Evolutionary conservation across 2,888 invertebrate genomes (phyloP).

Genomic region (Ochlodes sylvanus): DNA sequence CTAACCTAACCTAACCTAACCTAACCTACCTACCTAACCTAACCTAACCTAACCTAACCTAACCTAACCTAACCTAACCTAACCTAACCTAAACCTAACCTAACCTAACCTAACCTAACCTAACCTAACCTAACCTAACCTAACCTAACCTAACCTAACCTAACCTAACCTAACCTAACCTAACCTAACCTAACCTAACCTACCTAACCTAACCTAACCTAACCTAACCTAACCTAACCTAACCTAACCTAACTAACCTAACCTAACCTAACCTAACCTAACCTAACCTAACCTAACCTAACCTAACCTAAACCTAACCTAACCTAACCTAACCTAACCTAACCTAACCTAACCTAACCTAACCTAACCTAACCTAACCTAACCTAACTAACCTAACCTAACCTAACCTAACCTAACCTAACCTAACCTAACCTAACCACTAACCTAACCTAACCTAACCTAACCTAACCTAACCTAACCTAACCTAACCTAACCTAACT

Average conservation of each 20-base stretch:
- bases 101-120: constrained; percentile 38
- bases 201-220: too few relatives aligned
- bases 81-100: constrained; percentile 11
- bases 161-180: constrained; percentile 43
- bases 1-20: too few relatives aligned
- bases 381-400: constrained; percentile 41
- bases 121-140: constrained; percentile 42
- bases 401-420: constrained; percentile 41
- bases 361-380: constrained; percentile 41
- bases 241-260: constrained; percentile 28
- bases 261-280: constrained; percentile 2
- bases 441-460: constrained; percentile 42
- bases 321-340: constrained; percentile 41
- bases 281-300: constrained; percentile 31
- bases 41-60: constrained; percentile 32
- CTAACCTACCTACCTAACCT: too few relatives aligned
- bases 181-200: constrained; percentile 36
- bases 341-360: constrained; percentile 41
- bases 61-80: not conserved
- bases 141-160: constrained; percentile 43
- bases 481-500: constrained; percentile 37
- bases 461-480: constrained; percentile 41
- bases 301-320: constrained; percentile 39
- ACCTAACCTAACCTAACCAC: constrained; percentile 43
- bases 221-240: too few relatives aligned